phyloP scores from a whole-genome alignment of 2,113 vertebrate species.

The Colius striatus region DNA sequence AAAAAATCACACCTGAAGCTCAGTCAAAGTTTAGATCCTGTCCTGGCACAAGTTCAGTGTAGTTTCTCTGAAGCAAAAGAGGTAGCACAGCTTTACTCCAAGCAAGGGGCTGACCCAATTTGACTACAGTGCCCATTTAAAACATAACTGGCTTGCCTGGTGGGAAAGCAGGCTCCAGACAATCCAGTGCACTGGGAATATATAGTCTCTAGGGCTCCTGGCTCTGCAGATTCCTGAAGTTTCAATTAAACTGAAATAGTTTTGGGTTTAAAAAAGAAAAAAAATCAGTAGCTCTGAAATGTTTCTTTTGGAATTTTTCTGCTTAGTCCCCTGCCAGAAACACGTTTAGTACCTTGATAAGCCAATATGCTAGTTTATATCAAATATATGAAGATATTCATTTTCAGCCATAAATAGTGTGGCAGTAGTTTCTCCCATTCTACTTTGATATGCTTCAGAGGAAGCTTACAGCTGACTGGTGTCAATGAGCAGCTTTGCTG shows the following conservation, averaged over 20 bases:
- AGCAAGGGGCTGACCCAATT: neutral
- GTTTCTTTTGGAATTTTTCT: neutral
- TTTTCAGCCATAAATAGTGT: conserved; percentile 15
- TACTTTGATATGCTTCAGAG: conserved; percentile 25
- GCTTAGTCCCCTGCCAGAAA: neutral
- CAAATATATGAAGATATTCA: conserved; percentile 29
- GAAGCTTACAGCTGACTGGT: neutral
- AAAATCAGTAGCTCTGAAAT: neutral
- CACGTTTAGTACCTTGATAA: neutral
- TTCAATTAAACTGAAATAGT: neutral
- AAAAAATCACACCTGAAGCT: neutral
- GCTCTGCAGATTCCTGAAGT: neutral
- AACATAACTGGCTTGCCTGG: neutral
- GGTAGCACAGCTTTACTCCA: neutral
- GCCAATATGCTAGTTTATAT: conserved; percentile 16
- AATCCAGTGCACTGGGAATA: neutral
- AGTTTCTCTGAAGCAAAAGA: neutral
- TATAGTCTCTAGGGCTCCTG: neutral
- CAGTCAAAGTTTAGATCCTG: neutral
- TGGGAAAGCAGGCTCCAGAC: neutral
- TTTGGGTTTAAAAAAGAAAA: neutral
- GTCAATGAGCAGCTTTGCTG: neutral
- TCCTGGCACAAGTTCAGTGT: neutral
- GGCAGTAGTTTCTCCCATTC: neutral
- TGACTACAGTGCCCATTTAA: neutral